Base-by-base conservation (phyloP, 35 echinoderm and acorn worm genomes). In the Lytechinus variegatus region DNA sequence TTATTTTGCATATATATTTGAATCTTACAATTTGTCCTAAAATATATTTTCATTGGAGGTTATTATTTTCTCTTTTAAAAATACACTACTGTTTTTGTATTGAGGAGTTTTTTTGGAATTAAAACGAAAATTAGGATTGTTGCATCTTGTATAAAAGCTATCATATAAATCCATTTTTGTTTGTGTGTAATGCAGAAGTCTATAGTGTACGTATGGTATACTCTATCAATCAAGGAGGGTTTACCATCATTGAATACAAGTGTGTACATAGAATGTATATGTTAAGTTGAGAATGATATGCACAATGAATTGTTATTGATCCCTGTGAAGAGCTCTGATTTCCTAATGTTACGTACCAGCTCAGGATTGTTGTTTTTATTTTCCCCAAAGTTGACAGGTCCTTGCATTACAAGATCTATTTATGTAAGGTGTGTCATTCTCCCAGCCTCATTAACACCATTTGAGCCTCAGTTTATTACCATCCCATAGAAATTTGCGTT, bases 131-230 rank as follows among this genome's bases (percentile, higher is more conserved):
- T 24, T 79, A 16, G 66, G 66, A 79, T 24, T 79, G 66, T 79
- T 79, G 66, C n/a, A 79, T 79, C 66, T 79, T 79, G 66, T 24
- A 79, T 79, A 79, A 79, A 79, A 79, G 33, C 66, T 79, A 79
- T 24, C n/a, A 79, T 79, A 24, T 24, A 79, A 79, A 16, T 79
- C 4, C 19, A 79, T 79, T 4, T 4, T 5, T 24, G n/a, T 79
- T 79, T 79, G 66, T 79, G 66, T 79, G 66, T 79, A 79, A 79
- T 24, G 66, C 66, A 79, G 66, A 24, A 79, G 66, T 79, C n/a
- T 4, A 79, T n/a, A n/a, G 66, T 79, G 66, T 79, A 79, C 66
- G n/a, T 79, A 79, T 7, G 6, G 66, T 79, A 24, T 79, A 79
- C 66, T n/a, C 66, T 79, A 24, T 19, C 0, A 24, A 24, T 4